These are phyloP conservation scores for Heliconius hortense DNA, from an alignment of 2,888 invertebrate genomes.

Conservation along the genomic window DNA sequence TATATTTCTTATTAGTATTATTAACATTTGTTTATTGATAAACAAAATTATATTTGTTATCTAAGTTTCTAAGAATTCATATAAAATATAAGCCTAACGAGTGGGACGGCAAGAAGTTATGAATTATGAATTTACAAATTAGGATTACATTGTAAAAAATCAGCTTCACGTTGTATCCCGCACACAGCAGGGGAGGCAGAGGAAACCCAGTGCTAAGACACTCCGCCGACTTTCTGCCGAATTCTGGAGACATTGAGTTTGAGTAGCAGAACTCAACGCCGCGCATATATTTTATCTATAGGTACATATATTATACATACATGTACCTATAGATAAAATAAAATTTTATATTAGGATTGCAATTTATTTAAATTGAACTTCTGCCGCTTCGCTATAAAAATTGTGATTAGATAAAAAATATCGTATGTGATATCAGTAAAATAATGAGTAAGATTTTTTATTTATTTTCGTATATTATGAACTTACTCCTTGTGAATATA, in stretches of 20 bases:
- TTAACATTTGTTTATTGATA: background rate
- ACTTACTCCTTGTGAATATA: background rate
- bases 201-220: too few relatives aligned
- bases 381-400: background rate
- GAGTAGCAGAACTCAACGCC: too few relatives aligned
- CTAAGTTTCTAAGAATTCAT: background rate
- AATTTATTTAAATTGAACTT: background rate
- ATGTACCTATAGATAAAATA: background rate
- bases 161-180: too few relatives aligned
- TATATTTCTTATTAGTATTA: background rate
- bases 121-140: background rate
- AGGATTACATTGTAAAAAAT: too few relatives aligned
- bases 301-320: too few relatives aligned
- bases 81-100: background rate
- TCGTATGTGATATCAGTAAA: background rate
- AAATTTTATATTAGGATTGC: background rate
- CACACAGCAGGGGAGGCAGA: too few relatives aligned
- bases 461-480: too few relatives aligned
- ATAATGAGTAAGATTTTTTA: too few relatives aligned
- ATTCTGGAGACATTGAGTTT: too few relatives aligned
- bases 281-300: too few relatives aligned
- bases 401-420: slow-evolving; percentile 15
- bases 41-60: background rate
- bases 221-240: too few relatives aligned
- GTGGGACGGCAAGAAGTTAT: background rate